Conservation (phyloP, 2,113 vertebrate species). For the Urocynchramus pylzowi region DNA sequence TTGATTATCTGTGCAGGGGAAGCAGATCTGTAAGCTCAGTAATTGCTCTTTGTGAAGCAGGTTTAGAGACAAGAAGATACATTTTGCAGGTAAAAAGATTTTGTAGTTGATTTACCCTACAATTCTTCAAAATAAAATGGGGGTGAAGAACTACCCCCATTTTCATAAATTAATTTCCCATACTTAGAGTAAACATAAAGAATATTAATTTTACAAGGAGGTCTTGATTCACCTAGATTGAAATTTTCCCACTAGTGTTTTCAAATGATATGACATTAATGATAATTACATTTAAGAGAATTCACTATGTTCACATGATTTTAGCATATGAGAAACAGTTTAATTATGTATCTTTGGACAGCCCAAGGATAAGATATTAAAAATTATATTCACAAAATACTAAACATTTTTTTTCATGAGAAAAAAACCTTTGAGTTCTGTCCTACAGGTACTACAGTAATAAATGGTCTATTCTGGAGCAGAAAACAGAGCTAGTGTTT, state of each 20-base stretch:
- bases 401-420: neutral
- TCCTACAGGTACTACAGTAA: neutral
- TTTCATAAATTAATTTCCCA: neutral
- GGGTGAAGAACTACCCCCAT: neutral
- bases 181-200: neutral
- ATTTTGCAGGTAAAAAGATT: neutral
- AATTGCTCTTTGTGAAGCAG: neutral
- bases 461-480: neutral
- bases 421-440: neutral
- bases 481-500: neutral
- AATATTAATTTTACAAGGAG: neutral
- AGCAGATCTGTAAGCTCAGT: neutral
- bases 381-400: neutral
- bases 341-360: neutral
- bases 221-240: neutral
- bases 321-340: neutral
- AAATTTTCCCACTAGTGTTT: neutral
- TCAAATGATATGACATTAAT: neutral
- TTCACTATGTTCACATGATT: neutral
- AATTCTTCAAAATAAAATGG: neutral
- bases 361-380: neutral
- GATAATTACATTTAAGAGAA: neutral
- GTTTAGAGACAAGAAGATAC: neutral
- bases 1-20: neutral
- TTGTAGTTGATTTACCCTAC: neutral